These are phyloP conservation scores for Allacma fusca DNA, from an alignment of 2,888 invertebrate species.

Conservation along the genomic window DNA sequence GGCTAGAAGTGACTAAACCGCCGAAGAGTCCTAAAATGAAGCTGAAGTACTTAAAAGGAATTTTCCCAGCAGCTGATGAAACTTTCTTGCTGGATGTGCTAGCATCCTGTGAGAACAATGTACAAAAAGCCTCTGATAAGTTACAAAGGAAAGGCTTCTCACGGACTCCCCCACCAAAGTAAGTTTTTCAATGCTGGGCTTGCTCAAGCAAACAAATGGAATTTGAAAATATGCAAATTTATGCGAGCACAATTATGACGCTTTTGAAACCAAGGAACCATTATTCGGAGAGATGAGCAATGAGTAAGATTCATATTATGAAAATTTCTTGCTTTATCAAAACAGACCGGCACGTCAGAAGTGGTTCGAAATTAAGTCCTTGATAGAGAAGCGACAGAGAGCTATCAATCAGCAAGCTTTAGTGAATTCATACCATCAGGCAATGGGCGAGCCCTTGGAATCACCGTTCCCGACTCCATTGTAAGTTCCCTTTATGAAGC, in stretches of 20 bases:
- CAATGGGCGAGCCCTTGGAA: conserved; percentile 52
- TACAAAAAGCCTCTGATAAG: conserved; percentile 85
- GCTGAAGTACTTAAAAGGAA: conserved; percentile 90
- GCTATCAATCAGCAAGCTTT: conserved; percentile 55
- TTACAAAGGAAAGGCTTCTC: conserved; percentile 81
- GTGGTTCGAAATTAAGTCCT: conserved; percentile 60
- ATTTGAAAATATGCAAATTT: no score
- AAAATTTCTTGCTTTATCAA: no score
- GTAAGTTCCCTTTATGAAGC: conserved; percentile 36
- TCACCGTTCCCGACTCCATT: conserved; percentile 61
- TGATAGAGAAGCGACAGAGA: conserved; percentile 60
- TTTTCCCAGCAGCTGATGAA: conserved; percentile 90
- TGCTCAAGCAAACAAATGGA: no score
- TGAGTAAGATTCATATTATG: no score
- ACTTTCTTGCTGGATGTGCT: conserved; percentile 83
- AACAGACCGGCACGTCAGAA: conserved; percentile 60
- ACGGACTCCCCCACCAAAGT: conserved; percentile 72
- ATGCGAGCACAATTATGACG: no score
- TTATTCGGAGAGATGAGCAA: no score
- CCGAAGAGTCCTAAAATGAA: conserved; percentile 80
- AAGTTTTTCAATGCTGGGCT: conserved; percentile 25
- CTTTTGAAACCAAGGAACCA: no score
- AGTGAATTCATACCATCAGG: conserved; percentile 48
- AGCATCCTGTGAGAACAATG: conserved; percentile 87
- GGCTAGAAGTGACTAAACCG: conserved; percentile 43